phyloP scores from a whole-genome alignment of 1,140 invertebrate genomes.

The Rhizoglyphus robini region DNA sequence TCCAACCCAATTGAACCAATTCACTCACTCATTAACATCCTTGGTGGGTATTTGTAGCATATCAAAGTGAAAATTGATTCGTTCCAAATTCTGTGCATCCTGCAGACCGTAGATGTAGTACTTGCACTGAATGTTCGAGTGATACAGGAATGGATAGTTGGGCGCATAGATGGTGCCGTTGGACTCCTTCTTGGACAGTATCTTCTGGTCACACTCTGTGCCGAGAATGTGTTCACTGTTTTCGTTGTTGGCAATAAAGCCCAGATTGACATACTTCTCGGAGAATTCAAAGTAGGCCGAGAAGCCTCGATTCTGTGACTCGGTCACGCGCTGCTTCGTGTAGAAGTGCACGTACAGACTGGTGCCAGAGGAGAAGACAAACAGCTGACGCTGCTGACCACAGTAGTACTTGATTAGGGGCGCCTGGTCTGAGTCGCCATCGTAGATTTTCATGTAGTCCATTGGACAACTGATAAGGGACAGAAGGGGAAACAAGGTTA shows the following conservation, averaged over 20 bases:
- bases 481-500: background rate
- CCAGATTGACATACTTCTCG: constrained; percentile 88
- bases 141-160: constrained; percentile 85
- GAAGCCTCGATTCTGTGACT: constrained; percentile 78
- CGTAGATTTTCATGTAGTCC: constrained; percentile 91
- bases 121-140: constrained; percentile 83
- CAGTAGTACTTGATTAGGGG: constrained; percentile 93
- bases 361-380: constrained; percentile 81
- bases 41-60: constrained; percentile 72
- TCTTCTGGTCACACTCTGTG: constrained; percentile 93
- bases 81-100: constrained; percentile 82
- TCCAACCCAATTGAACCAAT: too few species aligned
- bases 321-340: constrained; percentile 70
- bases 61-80: constrained; percentile 70
- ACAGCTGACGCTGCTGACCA: constrained; percentile 87
- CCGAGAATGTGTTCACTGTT: constrained; percentile 75
- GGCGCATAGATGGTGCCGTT: constrained; percentile 81
- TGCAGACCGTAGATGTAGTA: constrained; percentile 96
- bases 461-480: constrained; percentile 78
- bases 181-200: constrained; percentile 80
- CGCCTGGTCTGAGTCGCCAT: constrained; percentile 67
- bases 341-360: constrained; percentile 75
- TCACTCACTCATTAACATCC: constrained; percentile 23
- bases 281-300: constrained; percentile 91
- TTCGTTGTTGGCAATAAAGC: constrained; percentile 81